phyloP scores from a whole-genome alignment of 2,113 vertebrate genomes.

The Proteles cristata region DNA sequence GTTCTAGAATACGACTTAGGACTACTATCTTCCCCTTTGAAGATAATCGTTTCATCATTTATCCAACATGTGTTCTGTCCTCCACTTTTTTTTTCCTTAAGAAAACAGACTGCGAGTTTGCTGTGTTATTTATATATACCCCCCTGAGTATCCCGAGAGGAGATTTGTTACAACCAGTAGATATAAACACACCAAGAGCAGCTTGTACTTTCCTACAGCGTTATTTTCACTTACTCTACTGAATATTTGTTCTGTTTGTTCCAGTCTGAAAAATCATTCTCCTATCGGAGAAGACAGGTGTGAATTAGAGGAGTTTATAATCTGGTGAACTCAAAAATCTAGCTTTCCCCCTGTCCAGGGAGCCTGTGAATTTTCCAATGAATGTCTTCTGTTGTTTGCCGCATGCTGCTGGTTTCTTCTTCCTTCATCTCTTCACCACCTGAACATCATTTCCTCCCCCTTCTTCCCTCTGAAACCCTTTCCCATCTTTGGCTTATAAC shows the following conservation, averaged over 20 bases:
- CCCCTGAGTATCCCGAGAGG: neutral
- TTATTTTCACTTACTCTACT: neutral
- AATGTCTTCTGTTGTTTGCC: neutral
- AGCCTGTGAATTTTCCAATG: neutral
- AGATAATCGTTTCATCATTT: neutral
- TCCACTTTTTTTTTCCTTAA: neutral
- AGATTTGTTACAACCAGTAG: neutral
- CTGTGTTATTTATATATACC: neutral
- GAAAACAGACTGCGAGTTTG: neutral
- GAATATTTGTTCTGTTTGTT: neutral
- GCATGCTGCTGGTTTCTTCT: accelerated
- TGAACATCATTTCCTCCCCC: neutral
- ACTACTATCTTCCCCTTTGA: neutral
- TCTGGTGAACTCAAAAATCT: neutral
- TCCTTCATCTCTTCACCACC: neutral
- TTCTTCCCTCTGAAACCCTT: neutral
- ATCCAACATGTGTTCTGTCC: neutral
- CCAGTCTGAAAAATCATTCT: neutral
- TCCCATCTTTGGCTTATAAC: neutral
- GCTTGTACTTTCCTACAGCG: neutral
- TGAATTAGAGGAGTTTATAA: neutral
- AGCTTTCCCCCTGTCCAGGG: accelerated
- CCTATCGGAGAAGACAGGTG: neutral
- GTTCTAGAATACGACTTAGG: neutral
- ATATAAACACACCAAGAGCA: neutral